Percentiles rank a stretch among this genome's conserved stretches.
These are phyloP conservation scores for Spicauda simplicius DNA, from an alignment of 2,888 invertebrate species.

Conservation along the genomic window DNA sequence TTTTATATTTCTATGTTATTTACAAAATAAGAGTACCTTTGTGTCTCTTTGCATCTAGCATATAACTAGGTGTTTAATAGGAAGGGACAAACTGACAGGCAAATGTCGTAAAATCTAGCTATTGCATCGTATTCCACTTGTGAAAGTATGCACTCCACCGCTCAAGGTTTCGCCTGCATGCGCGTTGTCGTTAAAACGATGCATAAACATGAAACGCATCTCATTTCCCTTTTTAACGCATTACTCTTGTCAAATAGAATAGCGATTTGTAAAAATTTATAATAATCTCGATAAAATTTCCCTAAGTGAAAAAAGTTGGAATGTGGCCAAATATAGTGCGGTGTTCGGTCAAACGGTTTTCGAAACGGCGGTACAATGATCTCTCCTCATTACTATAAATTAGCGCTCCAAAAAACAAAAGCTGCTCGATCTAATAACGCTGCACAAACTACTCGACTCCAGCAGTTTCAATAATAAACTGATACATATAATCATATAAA, in stretches of 20 bases:
- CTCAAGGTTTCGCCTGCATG: constrained; percentile 62
- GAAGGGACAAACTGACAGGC: constrained; percentile 1
- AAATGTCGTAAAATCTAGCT: constrained; percentile 27
- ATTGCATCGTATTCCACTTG: constrained; percentile 53
- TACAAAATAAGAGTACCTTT: not conserved
- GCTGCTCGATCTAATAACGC: constrained; percentile 63
- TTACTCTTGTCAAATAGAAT: constrained; percentile 41
- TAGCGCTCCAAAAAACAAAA: constrained; percentile 75
- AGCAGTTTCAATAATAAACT: not conserved
- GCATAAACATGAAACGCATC: constrained; percentile 41
- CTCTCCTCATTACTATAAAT: constrained; percentile 76
- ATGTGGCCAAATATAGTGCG: constrained; percentile 58
- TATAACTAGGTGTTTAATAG: not conserved
- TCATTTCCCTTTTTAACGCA: constrained; percentile 36
- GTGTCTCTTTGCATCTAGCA: not conserved
- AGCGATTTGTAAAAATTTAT: constrained; percentile 42
- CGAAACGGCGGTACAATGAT: constrained; percentile 71
- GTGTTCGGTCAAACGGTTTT: constrained; percentile 58
- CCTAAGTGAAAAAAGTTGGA: constrained; percentile 53
- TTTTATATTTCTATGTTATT: too few species aligned
- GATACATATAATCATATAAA: too few species aligned
- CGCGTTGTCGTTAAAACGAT: constrained; percentile 41
- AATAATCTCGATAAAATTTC: constrained; percentile 47
- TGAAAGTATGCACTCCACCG: constrained; percentile 66
- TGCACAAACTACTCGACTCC: not conserved